Conservation (phyloP, 64 coral and sea anemone species). For the Pocillopora verrucosa region DNA sequence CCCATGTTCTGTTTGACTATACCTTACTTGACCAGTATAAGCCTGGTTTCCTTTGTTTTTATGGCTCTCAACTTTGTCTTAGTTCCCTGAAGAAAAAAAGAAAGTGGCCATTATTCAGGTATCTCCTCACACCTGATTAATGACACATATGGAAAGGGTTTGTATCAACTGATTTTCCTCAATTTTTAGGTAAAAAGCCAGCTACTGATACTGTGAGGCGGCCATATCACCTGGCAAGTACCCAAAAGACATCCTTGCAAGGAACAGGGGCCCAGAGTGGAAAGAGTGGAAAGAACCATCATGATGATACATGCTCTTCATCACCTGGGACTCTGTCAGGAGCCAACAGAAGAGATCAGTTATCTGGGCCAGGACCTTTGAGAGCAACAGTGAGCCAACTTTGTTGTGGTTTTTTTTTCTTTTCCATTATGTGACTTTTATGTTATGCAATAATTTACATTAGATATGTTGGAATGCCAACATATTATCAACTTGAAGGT, state of each 20-base stretch:
- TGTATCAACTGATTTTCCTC: neutral
- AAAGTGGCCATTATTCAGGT: too few species aligned
- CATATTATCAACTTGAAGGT: too few species aligned
- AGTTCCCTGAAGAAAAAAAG: too few species aligned
- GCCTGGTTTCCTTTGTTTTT: too few species aligned
- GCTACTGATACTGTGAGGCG: neutral
- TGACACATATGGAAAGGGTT: too few species aligned
- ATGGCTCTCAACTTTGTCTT: too few species aligned
- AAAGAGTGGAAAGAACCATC: neutral
- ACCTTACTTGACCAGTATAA: too few species aligned
- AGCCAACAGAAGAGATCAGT: neutral
- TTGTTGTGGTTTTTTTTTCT: neutral
- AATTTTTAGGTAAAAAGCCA: constrained; percentile 16
- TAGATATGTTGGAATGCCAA: too few species aligned
- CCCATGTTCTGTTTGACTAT: too few species aligned
- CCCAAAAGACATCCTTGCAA: neutral
- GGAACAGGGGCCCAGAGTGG: neutral
- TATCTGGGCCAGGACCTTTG: neutral
- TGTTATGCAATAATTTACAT: too few species aligned
- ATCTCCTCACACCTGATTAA: too few species aligned
- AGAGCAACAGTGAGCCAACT: neutral
- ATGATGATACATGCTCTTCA: neutral
- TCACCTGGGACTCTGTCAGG: neutral
- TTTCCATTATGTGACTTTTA: too few species aligned
- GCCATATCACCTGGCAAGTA: neutral